These are phyloP conservation scores for Sylvia borin DNA, from an alignment of 2,797 vertebrate species.

Conservation along the genomic window DNA sequence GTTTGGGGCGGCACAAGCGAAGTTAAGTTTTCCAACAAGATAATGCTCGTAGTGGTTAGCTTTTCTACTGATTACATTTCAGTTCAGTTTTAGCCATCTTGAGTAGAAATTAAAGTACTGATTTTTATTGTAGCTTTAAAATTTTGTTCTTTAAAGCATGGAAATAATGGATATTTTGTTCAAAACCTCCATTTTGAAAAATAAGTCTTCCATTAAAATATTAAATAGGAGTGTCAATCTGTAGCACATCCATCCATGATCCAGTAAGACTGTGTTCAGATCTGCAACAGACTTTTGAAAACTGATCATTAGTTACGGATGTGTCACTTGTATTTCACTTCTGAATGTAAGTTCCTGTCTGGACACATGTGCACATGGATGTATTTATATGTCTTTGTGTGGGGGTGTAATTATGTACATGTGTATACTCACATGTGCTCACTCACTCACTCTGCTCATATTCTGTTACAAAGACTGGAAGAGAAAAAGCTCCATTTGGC, in stretches of 20 bases:
- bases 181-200: neutral
- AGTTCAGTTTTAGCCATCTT: neutral
- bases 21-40: neutral
- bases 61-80: neutral
- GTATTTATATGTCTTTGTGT: neutral
- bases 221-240: neutral
- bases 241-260: neutral
- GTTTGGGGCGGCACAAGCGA: neutral
- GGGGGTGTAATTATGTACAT: fast-evolving
- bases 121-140: neutral
- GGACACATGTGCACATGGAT: fast-evolving
- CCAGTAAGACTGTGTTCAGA: neutral
- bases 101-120: neutral
- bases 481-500: neutral
- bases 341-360: neutral
- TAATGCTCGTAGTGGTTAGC: neutral
- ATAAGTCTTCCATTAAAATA: neutral
- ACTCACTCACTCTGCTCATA: neutral
- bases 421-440: fast-evolving
- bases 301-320: neutral
- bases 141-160: neutral
- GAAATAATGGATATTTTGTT: neutral
- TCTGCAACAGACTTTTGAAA: neutral
- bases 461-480: neutral
- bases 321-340: neutral